Conservation (phyloP, 1,140 invertebrate genomes). For the Oncopeltus fasciatus region DNA sequence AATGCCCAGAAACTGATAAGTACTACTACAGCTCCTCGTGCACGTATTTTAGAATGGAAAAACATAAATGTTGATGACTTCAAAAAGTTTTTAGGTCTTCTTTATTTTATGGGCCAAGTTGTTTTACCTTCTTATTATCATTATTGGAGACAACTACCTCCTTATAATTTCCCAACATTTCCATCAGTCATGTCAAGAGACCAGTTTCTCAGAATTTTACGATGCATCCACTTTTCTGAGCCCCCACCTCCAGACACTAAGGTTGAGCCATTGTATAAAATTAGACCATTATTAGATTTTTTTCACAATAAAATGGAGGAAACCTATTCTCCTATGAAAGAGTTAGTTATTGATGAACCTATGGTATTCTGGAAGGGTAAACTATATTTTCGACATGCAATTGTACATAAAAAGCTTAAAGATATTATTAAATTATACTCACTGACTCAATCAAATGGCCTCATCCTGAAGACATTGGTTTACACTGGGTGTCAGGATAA, state of each 20-base stretch:
- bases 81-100: background rate
- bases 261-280: conserved; percentile 11
- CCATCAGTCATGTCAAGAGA: background rate
- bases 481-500: background rate
- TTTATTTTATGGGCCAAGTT: background rate
- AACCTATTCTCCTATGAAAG: conserved; percentile 16
- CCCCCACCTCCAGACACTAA: background rate
- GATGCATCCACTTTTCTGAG: background rate
- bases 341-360: conserved; percentile 24
- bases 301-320: conserved; percentile 9
- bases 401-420: conserved; percentile 27
- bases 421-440: conserved; percentile 28
- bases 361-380: conserved; percentile 27
- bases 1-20: background rate
- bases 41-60: background rate
- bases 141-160: background rate
- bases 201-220: background rate
- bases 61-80: background rate
- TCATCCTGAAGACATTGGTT: conserved; percentile 2
- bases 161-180: background rate
- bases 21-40: background rate
- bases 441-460: conserved; percentile 21
- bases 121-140: background rate
- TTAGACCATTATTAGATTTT: background rate
- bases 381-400: conserved; percentile 28